Evolutionary conservation across 92 coral and sea anemone species (phyloP).

Genomic region (Siderastrea siderea): DNA sequence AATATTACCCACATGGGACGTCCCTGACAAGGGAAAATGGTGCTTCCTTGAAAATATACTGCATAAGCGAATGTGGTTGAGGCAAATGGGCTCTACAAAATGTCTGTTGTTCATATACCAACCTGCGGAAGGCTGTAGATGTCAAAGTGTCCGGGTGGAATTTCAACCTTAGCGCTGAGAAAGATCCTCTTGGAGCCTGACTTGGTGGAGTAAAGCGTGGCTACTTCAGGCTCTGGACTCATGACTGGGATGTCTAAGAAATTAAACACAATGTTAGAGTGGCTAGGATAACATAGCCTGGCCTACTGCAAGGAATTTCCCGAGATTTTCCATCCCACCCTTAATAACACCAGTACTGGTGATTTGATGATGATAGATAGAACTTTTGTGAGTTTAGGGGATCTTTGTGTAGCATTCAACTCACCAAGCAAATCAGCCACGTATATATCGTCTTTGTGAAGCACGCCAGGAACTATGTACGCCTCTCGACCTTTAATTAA

Average conservation of each 20-base stretch:
- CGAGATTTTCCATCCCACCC: too few relatives aligned
- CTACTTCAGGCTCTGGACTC: constrained; percentile 96
- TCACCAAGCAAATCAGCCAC: constrained; percentile 95
- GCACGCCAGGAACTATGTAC: constrained; percentile 93
- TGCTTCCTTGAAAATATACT: too few relatives aligned
- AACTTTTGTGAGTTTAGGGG: too few relatives aligned
- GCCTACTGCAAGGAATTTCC: not conserved
- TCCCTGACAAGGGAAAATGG: too few relatives aligned
- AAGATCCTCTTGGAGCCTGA: constrained; percentile 98
- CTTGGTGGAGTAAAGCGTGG: constrained; percentile 93
- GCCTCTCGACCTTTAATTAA: constrained; percentile 96
- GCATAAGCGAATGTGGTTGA: too few relatives aligned
- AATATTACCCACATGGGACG: too few relatives aligned
- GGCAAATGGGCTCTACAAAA: not conserved
- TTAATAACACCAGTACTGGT: too few relatives aligned
- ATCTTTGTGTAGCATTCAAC: not conserved
- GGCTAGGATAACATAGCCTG: too few relatives aligned
- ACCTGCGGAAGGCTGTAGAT: constrained; percentile 98
- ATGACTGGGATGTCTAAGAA: constrained; percentile 86
- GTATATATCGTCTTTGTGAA: constrained; percentile 91
- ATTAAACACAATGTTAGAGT: too few relatives aligned
- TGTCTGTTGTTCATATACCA: not conserved
- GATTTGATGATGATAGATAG: too few relatives aligned
- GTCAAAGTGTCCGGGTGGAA: constrained; percentile 96
- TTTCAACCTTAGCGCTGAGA: constrained; percentile 82